Evolutionary conservation across 2,888 invertebrate genomes (phyloP), one percentile per base, ranked within the genome.

Genomic region (Stegophylla sp.): DNA sequence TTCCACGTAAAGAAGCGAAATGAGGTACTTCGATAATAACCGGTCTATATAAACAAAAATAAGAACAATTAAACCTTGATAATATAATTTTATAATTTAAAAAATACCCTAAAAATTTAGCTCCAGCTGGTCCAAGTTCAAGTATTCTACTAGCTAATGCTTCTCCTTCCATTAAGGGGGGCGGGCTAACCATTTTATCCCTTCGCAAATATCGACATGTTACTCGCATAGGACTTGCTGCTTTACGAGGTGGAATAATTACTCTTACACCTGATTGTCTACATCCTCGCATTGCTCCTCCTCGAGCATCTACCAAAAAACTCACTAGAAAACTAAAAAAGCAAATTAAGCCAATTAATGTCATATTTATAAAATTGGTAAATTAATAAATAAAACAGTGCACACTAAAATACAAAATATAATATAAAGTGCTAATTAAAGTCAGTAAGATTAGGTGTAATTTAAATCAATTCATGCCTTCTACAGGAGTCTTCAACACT

Each of bases 251-350:
- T 23, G 99, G 99, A 61, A 99, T 95, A 85, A 99, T 96, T 83
- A 99, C 93, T 59, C 98, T 90, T 12, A 99, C 96, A 0, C 99
- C 98, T 43, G 97, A 97, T 86, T 99, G 97, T 9, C 99, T 92
- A 87, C 98, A 98, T 23, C 98, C 98, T 84, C 97, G 92, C 98
- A 99, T 98, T 26, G 98, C 97, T 10, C 98, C 99, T 26, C 99
- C 99, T 20, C 98, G 92, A 0, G 99, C 99, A 87, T 99, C 99
- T 84, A 99, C 99, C 90, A 99, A 92, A 88, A 99, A 99, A 84
- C 98, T 98, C 85, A 99, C 98, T 88, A 99, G 90, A 90, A 99
- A 99, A 86, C 95, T 96, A 87, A 82, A 85, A 84, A 76, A 20
- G 75, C 41, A 59, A 63, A 83, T 56, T 83, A 43, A 75, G 23